These are phyloP conservation scores for Acarapis woodi DNA, from an alignment of 1,140 invertebrate species.

Conservation along the genomic window DNA sequence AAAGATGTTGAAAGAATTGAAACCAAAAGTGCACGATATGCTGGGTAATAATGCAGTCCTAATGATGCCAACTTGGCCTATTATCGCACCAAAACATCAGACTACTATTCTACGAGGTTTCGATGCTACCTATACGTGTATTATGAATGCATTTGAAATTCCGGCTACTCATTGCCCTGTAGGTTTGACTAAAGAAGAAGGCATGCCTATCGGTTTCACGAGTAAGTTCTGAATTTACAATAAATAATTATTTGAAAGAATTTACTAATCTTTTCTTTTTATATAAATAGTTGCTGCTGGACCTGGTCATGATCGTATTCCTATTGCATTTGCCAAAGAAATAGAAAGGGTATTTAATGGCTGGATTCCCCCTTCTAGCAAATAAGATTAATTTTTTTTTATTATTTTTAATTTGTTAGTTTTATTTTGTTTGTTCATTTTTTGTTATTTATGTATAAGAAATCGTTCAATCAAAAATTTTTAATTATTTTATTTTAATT, in stretches of 20 bases:
- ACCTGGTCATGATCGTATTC: conserved; percentile 13
- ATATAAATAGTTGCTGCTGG: conserved; percentile 8
- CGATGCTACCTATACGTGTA: conserved; percentile 49
- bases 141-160: conserved; percentile 19
- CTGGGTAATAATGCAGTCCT: conserved; percentile 33
- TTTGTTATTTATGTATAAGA: too few species aligned
- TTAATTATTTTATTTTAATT: too few species aligned
- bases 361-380: conserved; percentile 13
- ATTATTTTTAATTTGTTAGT: too few species aligned
- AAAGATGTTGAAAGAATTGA: not conserved
- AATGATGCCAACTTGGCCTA: conserved; percentile 27
- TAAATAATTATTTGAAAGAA: too few species aligned
- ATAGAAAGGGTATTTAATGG: conserved; percentile 15
- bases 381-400: too few species aligned
- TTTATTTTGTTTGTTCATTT: too few species aligned
- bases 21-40: conserved; percentile 18
- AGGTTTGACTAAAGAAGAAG: conserved; percentile 5
- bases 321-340: conserved; percentile 14
- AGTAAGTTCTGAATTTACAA: too few species aligned
- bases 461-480: too few species aligned
- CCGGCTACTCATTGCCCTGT: conserved; percentile 20
- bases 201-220: conserved; percentile 1
- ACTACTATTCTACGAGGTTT: conserved; percentile 40
- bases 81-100: conserved; percentile 50
- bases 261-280: too few species aligned